These are phyloP conservation scores for Aramus guarauna DNA, from an alignment of 2,113 vertebrate species.

Conservation along the genomic window DNA sequence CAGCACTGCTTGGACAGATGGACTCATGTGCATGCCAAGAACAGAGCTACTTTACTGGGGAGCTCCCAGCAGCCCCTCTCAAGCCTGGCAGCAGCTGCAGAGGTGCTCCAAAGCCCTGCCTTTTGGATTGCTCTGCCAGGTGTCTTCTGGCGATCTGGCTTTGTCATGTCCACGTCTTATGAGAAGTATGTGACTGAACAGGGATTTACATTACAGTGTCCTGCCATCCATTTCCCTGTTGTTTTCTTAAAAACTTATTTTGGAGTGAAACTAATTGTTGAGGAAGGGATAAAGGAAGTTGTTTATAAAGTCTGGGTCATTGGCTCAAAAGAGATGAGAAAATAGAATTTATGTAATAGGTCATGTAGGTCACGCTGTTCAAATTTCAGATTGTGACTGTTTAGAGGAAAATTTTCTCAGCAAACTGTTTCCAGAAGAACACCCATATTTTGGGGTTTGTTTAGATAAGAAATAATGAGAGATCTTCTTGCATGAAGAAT, in stretches of 20 bases:
- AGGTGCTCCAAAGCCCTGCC: neutral
- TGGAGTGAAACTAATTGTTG: neutral
- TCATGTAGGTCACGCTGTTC: neutral
- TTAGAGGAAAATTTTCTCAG: neutral
- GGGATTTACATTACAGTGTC: neutral
- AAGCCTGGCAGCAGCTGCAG: neutral
- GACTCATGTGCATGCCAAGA: neutral
- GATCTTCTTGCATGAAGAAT: neutral
- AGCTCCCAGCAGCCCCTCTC: neutral
- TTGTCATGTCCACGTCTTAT: fast-evolving
- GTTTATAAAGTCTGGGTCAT: neutral
- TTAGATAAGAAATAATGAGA: conserved; percentile 15
- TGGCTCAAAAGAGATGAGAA: neutral
- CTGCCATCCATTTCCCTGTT: neutral
- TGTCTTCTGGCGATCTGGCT: neutral
- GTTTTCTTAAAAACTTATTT: neutral
- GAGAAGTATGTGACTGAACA: neutral
- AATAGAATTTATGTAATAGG: neutral
- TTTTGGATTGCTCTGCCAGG: neutral
- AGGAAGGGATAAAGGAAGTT: neutral
- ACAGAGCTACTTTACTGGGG: neutral
- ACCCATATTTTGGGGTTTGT: neutral
- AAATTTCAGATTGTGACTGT: neutral
- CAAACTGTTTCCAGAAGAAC: neutral
- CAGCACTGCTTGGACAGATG: fast-evolving